phyloP scores from a whole-genome alignment of 2,797 vertebrate species.

The Pangasius sanitwongsei region DNA sequence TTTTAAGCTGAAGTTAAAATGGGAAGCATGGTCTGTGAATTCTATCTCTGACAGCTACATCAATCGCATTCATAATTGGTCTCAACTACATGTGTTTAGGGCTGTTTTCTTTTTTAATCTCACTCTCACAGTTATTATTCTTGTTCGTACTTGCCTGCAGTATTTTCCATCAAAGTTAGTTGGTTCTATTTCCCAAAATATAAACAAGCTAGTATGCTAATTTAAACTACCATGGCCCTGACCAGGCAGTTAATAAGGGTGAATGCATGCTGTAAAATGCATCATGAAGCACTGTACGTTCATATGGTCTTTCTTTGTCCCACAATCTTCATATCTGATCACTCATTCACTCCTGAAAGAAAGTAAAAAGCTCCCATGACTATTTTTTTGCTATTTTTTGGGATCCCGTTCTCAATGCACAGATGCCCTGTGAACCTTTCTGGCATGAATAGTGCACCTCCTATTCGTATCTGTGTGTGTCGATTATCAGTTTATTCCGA shows the following conservation, averaged over 20 bases:
- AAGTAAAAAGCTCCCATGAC: neutral
- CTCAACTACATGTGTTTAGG: neutral
- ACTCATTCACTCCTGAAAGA: neutral
- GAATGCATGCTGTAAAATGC: neutral
- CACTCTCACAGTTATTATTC: neutral
- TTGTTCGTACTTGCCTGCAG: neutral
- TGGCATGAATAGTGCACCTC: neutral
- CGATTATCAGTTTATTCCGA: neutral
- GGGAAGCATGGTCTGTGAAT: neutral
- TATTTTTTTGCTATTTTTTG: neutral
- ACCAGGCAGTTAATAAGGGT: neutral
- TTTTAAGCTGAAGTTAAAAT: neutral
- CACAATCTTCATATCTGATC: neutral
- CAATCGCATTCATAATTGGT: neutral
- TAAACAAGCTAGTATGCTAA: neutral
- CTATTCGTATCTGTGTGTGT: neutral
- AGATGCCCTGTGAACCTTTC: neutral
- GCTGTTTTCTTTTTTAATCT: neutral
- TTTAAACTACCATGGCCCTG: neutral
- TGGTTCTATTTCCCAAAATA: neutral
- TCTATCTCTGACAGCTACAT: neutral
- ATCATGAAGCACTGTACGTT: neutral
- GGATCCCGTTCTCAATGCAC: neutral
- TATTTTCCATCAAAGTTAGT: neutral
- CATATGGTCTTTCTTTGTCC: neutral